Evolutionary conservation across 2,113 vertebrate species (phyloP).

Genomic region (Rhineura floridana): DNA sequence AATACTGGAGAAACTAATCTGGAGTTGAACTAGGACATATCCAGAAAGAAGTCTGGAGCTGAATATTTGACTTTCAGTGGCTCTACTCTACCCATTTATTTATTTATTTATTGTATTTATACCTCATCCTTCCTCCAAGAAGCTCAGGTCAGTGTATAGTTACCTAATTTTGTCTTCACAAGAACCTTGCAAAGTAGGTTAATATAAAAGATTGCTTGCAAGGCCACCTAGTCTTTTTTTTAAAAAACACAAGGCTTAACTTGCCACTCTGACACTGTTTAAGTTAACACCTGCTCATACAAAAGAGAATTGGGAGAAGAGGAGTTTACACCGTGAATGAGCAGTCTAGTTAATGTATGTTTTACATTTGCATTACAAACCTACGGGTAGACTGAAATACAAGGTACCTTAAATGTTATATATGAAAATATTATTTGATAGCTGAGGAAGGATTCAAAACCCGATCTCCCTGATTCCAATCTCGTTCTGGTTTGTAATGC

Average conservation of each 20-base stretch:
- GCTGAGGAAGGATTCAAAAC: background rate
- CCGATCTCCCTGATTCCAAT: background rate
- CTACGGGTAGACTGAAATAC: background rate
- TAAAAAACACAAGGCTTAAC: background rate
- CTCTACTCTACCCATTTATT: background rate
- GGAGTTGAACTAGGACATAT: slow-evolving; percentile 17
- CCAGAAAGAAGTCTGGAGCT: slow-evolving; percentile 29
- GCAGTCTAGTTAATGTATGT: background rate
- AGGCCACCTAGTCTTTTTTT: background rate
- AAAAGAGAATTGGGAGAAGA: background rate
- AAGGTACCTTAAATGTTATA: background rate
- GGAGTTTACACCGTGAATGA: background rate
- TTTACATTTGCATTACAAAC: background rate
- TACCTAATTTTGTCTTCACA: background rate
- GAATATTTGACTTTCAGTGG: background rate
- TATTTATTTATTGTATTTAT: background rate
- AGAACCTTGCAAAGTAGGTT: background rate
- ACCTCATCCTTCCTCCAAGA: background rate
- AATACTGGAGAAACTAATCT: slow-evolving; percentile 30
- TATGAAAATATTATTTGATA: background rate
- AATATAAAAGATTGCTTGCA: background rate
- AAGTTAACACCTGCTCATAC: background rate
- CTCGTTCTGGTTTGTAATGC: background rate
- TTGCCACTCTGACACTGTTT: background rate
- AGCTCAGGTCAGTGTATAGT: background rate